A percentile compares a stretch with the other conserved stretches of the same genome.
Evolutionary conservation across 2,888 invertebrate species (phyloP).

Genomic region (Sipha maydis): DNA sequence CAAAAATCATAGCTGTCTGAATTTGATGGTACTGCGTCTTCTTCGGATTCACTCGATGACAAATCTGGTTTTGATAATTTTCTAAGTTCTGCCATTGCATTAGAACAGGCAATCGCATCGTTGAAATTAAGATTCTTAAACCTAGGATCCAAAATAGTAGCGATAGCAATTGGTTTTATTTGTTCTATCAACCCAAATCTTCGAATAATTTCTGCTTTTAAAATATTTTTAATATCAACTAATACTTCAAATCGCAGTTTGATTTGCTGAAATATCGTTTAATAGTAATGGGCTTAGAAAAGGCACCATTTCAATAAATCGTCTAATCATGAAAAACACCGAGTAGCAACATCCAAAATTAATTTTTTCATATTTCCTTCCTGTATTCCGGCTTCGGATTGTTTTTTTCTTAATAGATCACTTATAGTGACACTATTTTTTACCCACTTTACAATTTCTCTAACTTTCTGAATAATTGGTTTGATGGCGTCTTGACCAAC

Average conservation of each 20-base stretch:
- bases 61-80: neutral
- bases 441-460: neutral
- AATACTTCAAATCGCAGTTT: neutral
- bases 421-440: constrained; percentile 2
- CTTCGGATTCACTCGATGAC: neutral
- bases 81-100: neutral
- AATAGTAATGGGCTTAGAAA: neutral
- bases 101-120: neutral
- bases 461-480: neutral
- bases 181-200: neutral
- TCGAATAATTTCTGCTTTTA: too few species aligned
- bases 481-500: constrained; percentile 46
- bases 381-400: neutral
- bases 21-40: neutral
- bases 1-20: neutral
- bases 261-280: neutral
- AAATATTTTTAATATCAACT: neutral
- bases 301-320: neutral
- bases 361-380: neutral
- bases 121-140: too few species aligned
- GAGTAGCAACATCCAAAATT: neutral
- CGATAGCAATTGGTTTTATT: neutral
- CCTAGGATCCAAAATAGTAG: neutral
- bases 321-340: neutral
- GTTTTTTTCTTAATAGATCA: neutral